Conservation (phyloP, 2,888 invertebrate species). For the Idaea biselata region DNA sequence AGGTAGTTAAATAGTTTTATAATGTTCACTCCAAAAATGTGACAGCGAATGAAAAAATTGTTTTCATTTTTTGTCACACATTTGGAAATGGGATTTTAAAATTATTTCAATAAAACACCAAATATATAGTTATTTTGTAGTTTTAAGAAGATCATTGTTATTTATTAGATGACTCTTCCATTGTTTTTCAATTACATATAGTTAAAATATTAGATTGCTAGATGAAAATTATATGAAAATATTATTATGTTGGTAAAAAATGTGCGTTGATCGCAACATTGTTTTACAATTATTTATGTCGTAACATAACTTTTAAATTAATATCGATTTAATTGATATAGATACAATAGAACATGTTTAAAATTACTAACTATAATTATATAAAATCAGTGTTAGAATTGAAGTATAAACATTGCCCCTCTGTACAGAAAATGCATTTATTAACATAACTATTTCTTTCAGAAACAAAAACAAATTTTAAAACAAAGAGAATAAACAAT, state of each 20-base stretch:
- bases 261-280: background rate
- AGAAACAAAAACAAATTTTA: slow-evolving; percentile 19
- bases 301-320: background rate
- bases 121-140: slow-evolving; percentile 22
- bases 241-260: background rate
- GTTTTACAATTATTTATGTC: background rate
- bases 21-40: background rate
- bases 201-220: slow-evolving; percentile 28
- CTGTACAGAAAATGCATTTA: slow-evolving; percentile 3
- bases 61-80: slow-evolving; percentile 4
- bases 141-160: slow-evolving; percentile 13
- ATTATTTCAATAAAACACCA: slow-evolving; percentile 22
- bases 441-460: slow-evolving; percentile 12
- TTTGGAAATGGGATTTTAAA: slow-evolving; percentile 7
- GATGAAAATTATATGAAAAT: slow-evolving; percentile 23
- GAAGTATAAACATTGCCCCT: background rate
- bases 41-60: slow-evolving; percentile 3
- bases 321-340: background rate
- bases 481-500: slow-evolving; percentile 9
- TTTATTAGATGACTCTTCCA: slow-evolving; percentile 35
- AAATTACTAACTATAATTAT: background rate
- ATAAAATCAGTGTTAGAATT: slow-evolving; percentile 6
- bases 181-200: slow-evolving; percentile 35
- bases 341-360: background rate
- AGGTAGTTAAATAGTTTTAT: slow-evolving; percentile 11